Evolutionary conservation across 1,140 invertebrate genomes (phyloP).

Genomic region (Temnothorax longispinosus): DNA sequence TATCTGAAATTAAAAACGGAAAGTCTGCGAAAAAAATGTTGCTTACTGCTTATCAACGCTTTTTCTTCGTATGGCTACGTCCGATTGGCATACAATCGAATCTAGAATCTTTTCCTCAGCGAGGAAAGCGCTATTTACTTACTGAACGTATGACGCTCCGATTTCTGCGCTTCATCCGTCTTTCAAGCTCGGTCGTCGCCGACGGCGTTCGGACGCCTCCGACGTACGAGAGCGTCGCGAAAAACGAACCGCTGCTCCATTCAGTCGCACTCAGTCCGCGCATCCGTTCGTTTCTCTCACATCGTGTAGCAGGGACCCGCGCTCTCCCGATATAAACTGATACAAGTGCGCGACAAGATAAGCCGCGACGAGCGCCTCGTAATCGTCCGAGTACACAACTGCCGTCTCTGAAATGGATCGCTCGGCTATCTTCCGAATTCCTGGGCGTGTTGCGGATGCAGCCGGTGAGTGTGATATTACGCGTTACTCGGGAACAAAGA

Average conservation of each 20-base stretch:
- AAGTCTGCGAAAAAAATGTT: background rate
- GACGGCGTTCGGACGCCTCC: conserved; percentile 54
- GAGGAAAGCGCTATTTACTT: background rate
- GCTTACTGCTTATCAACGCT: background rate
- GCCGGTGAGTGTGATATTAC: conserved; percentile 39
- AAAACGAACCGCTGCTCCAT: conserved; percentile 54
- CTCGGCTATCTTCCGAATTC: conserved; percentile 26
- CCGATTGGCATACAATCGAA: conserved; percentile 3
- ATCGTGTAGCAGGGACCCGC: conserved; percentile 53
- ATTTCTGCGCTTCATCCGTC: conserved; percentile 22
- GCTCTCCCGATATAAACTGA: conserved; percentile 65
- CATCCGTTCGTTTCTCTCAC: conserved; percentile 62
- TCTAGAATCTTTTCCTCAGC: background rate
- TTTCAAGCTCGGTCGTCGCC: conserved; percentile 44
- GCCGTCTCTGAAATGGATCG: conserved; percentile 22
- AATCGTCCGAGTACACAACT: conserved; percentile 48
- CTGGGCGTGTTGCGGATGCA: conserved; percentile 34
- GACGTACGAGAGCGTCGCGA: conserved; percentile 47
- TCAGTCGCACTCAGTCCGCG: conserved; percentile 70
- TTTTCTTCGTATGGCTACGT: background rate
- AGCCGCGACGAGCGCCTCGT: conserved; percentile 35
- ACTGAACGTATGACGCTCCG: too few species aligned
- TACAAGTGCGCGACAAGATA: conserved; percentile 69
- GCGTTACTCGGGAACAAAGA: background rate
- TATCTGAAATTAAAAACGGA: background rate